Conservation (phyloP, 2,888 invertebrate species). For the Leuctra nigra region DNA sequence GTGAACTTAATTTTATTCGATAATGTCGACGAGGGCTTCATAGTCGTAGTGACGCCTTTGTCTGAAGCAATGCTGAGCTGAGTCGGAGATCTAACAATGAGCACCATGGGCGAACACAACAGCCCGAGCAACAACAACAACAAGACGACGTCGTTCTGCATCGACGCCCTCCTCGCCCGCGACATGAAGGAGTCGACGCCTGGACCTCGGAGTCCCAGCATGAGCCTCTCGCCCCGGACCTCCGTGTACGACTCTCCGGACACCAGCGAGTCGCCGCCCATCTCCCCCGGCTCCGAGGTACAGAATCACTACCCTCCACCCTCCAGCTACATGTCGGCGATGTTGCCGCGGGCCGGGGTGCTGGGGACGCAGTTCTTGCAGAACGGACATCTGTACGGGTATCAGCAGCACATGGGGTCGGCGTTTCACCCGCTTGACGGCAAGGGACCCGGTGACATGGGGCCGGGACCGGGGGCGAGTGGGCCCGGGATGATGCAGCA, state of each 20-base stretch:
- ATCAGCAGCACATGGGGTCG: slow-evolving; percentile 36
- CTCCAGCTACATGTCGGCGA: slow-evolving; percentile 19
- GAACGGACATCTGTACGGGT: slow-evolving; percentile 16
- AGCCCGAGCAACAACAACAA: slow-evolving; percentile 17
- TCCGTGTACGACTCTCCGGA: slow-evolving; percentile 13
- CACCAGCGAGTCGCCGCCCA: slow-evolving; percentile 58
- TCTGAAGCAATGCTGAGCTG: too few species aligned
- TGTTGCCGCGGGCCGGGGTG: slow-evolving; percentile 46
- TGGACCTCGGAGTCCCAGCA: slow-evolving; percentile 36
- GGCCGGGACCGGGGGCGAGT: slow-evolving; percentile 28
- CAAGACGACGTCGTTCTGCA: slow-evolving; percentile 75
- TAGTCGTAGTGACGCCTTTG: too few species aligned
- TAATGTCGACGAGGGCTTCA: too few species aligned
- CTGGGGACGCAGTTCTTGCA: slow-evolving; percentile 48
- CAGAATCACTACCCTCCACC: slow-evolving; percentile 18
- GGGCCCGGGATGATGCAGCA: slow-evolving; percentile 28
- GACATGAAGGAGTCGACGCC: slow-evolving; percentile 19
- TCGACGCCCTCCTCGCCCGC: slow-evolving; percentile 74
- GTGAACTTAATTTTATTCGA: too few species aligned
- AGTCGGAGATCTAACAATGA: too few species aligned
- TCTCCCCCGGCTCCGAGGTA: slow-evolving; percentile 53
- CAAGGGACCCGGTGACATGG: slow-evolving; percentile 40
- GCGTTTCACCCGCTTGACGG: slow-evolving; percentile 48
- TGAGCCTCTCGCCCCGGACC: slow-evolving; percentile 40
- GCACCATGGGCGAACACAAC: slow-evolving; percentile 17